A percentile compares a stretch with the other conserved stretches of the same genome.
These are phyloP conservation scores for Trichogramma pretiosum DNA, from an alignment of 1,140 invertebrate species.

Conservation along the genomic window DNA sequence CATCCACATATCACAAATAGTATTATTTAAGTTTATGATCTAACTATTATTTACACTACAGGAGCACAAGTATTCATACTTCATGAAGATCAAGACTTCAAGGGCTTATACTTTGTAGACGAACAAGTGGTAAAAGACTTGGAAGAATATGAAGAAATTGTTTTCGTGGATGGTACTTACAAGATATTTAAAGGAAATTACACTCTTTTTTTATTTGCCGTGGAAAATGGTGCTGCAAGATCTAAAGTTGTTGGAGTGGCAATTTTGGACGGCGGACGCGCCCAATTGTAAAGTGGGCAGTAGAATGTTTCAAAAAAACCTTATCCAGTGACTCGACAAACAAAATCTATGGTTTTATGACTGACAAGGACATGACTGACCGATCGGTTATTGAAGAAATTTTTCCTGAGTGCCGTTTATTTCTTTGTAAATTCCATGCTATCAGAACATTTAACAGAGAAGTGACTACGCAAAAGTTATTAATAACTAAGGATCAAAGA, in stretches of 20 bases:
- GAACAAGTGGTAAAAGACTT: slow-evolving; percentile 4
- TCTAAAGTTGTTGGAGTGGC: slow-evolving; percentile 5
- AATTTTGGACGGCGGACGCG: slow-evolving; percentile 3
- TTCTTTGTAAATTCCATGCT: slow-evolving; percentile 15
- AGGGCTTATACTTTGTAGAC: slow-evolving; percentile 36
- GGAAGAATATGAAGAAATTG: slow-evolving; percentile 15
- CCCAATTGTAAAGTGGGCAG: neutral
- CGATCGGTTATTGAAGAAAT: slow-evolving; percentile 11
- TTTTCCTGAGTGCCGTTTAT: slow-evolving; percentile 7
- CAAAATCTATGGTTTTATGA: slow-evolving; percentile 15
- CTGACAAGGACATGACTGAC: slow-evolving; percentile 14
- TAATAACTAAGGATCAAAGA: neutral
- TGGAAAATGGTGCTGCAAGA: slow-evolving; percentile 12
- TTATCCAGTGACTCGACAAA: slow-evolving; percentile 9
- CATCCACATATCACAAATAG: too few species aligned
- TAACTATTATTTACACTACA: too few species aligned
- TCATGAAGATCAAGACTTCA: too few species aligned
- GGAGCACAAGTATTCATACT: too few species aligned
- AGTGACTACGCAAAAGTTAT: slow-evolving; percentile 8
- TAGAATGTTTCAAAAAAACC: neutral
- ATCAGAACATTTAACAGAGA: slow-evolving; percentile 6
- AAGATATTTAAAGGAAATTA: slow-evolving; percentile 12
- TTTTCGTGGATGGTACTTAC: slow-evolving; percentile 19
- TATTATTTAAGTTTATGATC: too few species aligned
- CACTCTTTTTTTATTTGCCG: slow-evolving; percentile 9